Evolutionary conservation across 1,140 invertebrate genomes (phyloP), one percentile per base, ranked within the genome.

Genomic region (Hyposmocoma kahamanoa): DNA sequence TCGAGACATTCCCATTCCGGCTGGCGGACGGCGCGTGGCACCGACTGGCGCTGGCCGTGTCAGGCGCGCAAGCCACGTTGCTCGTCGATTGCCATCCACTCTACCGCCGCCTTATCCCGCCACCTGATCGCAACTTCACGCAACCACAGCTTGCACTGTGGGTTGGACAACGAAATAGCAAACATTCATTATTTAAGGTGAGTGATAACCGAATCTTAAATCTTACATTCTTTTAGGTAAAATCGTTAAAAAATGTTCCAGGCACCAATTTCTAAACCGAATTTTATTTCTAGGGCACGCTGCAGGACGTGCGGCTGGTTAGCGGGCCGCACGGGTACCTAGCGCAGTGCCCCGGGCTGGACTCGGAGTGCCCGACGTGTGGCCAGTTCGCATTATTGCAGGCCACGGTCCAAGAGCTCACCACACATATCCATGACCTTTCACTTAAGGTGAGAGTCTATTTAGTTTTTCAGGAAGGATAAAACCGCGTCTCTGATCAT

Each of bases 181-280:
- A 91, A 70, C 93, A 95, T 87, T 96, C 93, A 78, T 88, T 94
- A 62, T 97, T 96, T 86, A 96, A 96, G 92, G 96, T 96, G 55
- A 59, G 48, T 36, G 32, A 36, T 22, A n/a, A 8, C 13, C 24
- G 13, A n/a, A n/a, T 34, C n/a, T 9, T 13, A 4, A 34, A n/a
- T 3, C 30, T 13, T 34, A 34, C 30, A 34, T 26, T 26, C 5
- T 18, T 3, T 41, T 34, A 39, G 15, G 36, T 22, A 49, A 17
- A 3, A 39, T 39, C 20, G 15, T 39, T n/a, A n/a, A n/a, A n/a
- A n/a, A n/a, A n/a, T n/a, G n/a, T n/a, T n/a, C n/a, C n/a, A n/a
- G n/a, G n/a, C n/a, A n/a, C n/a, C n/a, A n/a, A n/a, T n/a, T n/a
- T n/a, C n/a, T n/a, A n/a, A n/a, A n/a, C n/a, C n/a, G n/a, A n/a